Conservation (phyloP, 2,113 vertebrate species). For the Cygnus atratus region DNA sequence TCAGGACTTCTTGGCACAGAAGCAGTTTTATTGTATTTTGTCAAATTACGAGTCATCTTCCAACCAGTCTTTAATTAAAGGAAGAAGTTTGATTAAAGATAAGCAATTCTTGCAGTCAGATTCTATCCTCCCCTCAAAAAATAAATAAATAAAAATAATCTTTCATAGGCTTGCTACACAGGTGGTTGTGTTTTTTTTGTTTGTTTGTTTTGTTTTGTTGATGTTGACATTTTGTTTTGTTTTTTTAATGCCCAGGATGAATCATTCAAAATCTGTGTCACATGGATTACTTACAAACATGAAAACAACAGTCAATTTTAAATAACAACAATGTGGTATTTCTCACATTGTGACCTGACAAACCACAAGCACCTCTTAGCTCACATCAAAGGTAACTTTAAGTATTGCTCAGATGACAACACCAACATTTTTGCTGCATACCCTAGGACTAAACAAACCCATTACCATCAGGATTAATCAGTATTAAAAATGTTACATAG, state of each 20-base stretch:
- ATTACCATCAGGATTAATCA: slow-evolving; percentile 57
- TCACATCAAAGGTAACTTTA: slow-evolving; percentile 5
- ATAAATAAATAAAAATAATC: too few species aligned
- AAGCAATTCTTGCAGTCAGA: not conserved
- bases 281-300: not conserved
- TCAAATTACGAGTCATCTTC: not conserved
- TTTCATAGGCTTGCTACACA: not conserved
- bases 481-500: slow-evolving; percentile 9
- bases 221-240: not conserved
- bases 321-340: slow-evolving; percentile 1
- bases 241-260: not conserved
- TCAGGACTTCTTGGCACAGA: not conserved
- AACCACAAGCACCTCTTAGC: slow-evolving; percentile 5
- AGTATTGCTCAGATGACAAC: slow-evolving; percentile 31
- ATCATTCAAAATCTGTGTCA: not conserved
- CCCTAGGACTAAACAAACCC: slow-evolving; percentile 36
- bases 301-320: not conserved
- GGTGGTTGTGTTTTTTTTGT: not conserved
- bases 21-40: not conserved
- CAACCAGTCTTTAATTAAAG: not conserved
- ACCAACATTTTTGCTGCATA: not conserved
- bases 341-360: slow-evolving; percentile 4
- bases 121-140: not conserved
- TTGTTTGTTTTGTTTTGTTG: not conserved
- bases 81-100: not conserved